Evolutionary conservation across 1,140 invertebrate genomes (phyloP), one percentile per base, ranked within the genome.

Genomic region (Zelostemma sp.): DNA sequence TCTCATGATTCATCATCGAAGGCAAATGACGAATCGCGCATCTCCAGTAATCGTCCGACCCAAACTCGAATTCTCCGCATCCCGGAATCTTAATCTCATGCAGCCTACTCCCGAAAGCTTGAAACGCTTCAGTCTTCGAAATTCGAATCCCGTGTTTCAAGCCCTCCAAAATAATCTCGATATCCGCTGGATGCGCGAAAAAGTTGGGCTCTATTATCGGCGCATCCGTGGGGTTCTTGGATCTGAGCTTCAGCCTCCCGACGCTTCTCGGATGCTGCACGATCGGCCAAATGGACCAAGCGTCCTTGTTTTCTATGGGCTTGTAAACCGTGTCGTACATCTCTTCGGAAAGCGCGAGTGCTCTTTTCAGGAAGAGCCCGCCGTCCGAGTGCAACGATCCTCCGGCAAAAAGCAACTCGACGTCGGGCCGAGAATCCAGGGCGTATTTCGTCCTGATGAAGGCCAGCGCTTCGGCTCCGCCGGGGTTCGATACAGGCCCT

Each of bases 151-250:
- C 85, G 57, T 89, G 86, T 78, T 91, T 90, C 18, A 93, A 87
- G 0, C 88, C 91, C 8, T 91, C 90, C 1, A 94, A 75, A 35
- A 92, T 80, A 1, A 90, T 90, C 35, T 90, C 87, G 6, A 92
- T 67, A 72, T 93, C 92, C 19, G 88, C 86, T n/a, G 86, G 84
- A 56, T 90, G 86, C 0, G 84, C 81, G 55, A 94, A 90, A 73
- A 93, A 94, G 60, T 93, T 91, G 0, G 93, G 90, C 74, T 94
- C 88, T 25, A 96, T 87, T 25, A 89, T 86, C 0, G 94, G 93
- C 72, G 89, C 87, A 6, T 91, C 87, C 16, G 89, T 88, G 0
- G 95, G 95, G 85, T 97, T 89, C 6, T 85, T 90, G 4, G 89
- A 89, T 58, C 80, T 85, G 0, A 96, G 79, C 64, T 85, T 87